A percentile compares a stretch with the other conserved stretches of the same genome.
These are phyloP conservation scores for Sturnira hondurensis DNA, from an alignment of 2,113 vertebrate species.

Conservation along the genomic window DNA sequence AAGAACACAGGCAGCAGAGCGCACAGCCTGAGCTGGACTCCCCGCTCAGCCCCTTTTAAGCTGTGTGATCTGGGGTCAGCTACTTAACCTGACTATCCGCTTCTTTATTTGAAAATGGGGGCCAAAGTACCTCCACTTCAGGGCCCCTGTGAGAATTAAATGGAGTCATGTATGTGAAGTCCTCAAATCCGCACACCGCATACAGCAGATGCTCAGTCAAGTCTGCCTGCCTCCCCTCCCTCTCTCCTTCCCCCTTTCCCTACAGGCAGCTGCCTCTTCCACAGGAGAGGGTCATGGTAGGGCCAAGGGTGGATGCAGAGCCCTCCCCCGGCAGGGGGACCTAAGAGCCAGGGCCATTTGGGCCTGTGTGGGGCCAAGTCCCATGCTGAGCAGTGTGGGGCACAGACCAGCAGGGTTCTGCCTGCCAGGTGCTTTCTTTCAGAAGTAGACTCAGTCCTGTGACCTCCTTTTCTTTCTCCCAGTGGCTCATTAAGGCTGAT, in stretches of 20 bases:
- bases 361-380: background rate
- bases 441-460: constrained; percentile 41
- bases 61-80: background rate
- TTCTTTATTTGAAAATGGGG: constrained; percentile 15
- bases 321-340: background rate
- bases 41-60: background rate
- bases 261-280: background rate
- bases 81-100: constrained; percentile 6
- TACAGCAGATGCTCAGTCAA: background rate
- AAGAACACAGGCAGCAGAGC: background rate
- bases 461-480: constrained; percentile 66
- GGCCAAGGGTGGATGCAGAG: background rate
- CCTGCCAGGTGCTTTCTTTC: constrained; percentile 34
- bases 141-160: background rate
- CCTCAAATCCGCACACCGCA: background rate
- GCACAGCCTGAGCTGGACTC: background rate
- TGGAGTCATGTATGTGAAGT: background rate
- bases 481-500: constrained; percentile 64
- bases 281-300: background rate
- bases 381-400: background rate
- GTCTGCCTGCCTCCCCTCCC: background rate
- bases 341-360: background rate
- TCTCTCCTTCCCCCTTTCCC: background rate
- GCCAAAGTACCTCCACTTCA: background rate
- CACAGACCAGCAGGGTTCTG: background rate